Conservation (phyloP, 2,797 vertebrate species). For the Peromyscus aztecus region DNA sequence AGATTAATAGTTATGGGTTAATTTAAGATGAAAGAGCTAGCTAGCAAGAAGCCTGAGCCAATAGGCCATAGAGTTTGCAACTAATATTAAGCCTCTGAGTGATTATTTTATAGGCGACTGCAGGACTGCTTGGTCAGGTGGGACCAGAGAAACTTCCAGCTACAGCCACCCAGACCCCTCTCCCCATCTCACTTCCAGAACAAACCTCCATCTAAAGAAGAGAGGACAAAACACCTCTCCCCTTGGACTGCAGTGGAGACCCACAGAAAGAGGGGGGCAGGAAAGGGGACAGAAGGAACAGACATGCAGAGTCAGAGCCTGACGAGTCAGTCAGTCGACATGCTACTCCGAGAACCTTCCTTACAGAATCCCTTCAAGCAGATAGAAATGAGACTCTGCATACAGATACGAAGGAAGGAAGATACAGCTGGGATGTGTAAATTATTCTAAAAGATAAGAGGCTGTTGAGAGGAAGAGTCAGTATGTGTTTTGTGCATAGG, state of each 20-base stretch:
- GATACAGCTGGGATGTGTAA: neutral
- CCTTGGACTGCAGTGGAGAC: neutral
- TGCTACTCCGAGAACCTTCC: neutral
- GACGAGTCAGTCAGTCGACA: neutral
- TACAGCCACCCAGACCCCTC: neutral
- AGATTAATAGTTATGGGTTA: too few species aligned
- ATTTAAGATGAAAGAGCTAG: too few species aligned
- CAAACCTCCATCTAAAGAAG: neutral
- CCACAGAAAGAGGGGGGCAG: neutral
- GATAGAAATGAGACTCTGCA: neutral
- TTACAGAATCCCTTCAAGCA: neutral
- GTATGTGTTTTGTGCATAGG: neutral
- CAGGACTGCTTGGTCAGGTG: too few species aligned
- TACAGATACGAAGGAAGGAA: neutral
- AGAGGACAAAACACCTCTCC: neutral
- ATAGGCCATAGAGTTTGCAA: too few species aligned
- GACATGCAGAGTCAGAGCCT: neutral
- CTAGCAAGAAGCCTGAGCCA: too few species aligned
- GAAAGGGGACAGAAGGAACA: neutral
- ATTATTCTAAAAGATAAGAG: conserved; percentile 2
- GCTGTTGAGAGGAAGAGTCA: neutral
- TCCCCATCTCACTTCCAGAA: neutral
- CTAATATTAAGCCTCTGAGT: too few species aligned
- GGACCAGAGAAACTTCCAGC: too few species aligned
- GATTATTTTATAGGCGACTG: too few species aligned